Evolutionary conservation across 2,797 vertebrate species (phyloP).

Genomic region (Paramormyrops hopkinsi): DNA sequence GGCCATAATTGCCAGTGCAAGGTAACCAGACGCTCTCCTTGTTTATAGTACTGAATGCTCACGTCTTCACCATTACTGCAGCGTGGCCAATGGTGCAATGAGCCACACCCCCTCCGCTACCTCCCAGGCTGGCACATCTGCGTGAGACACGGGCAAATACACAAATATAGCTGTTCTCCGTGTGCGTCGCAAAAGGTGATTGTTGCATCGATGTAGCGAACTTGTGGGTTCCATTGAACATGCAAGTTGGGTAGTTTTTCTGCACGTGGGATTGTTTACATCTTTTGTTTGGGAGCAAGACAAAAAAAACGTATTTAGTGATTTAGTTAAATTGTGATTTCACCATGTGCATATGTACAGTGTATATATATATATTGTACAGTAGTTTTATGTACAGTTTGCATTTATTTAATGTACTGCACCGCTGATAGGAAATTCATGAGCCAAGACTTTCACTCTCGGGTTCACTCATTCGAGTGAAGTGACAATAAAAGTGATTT

Average conservation of each 20-base stretch:
- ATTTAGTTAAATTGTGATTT: neutral
- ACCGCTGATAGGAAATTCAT: neutral
- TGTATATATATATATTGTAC: neutral
- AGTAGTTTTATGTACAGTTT: neutral
- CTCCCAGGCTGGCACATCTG: neutral
- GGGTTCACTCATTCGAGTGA: neutral
- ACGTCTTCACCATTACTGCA: neutral
- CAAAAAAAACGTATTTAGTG: neutral
- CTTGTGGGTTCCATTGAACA: neutral
- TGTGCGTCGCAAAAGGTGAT: neutral
- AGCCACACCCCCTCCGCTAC: neutral
- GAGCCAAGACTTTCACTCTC: neutral
- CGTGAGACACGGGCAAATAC: neutral
- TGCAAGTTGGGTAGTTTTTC: neutral
- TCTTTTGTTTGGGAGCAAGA: neutral
- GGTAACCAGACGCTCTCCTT: neutral
- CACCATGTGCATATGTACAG: neutral
- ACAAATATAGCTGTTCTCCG: neutral
- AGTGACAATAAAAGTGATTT: neutral
- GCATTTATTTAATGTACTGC: neutral
- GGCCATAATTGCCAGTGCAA: neutral
- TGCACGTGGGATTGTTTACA: neutral
- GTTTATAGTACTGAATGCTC: neutral
- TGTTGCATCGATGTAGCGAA: neutral
- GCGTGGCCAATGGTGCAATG: neutral